Conservation (phyloP, 2,113 vertebrate species). For the Misgurnus anguillicaudatus region DNA sequence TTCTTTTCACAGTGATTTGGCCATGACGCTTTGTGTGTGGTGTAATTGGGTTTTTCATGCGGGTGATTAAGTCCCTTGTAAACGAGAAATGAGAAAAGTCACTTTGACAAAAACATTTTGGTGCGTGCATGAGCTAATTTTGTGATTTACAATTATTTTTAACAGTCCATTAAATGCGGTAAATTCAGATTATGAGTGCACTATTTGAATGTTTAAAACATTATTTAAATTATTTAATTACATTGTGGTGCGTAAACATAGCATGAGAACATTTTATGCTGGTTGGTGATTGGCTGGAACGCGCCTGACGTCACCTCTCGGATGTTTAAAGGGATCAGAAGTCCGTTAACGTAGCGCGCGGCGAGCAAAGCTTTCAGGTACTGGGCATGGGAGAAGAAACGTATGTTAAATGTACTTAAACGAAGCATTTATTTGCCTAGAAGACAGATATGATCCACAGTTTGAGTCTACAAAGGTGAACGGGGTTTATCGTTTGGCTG, state of each 20-base stretch:
- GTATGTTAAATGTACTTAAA: background rate
- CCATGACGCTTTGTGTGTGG: constrained; percentile 5
- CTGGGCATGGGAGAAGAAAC: too few species aligned
- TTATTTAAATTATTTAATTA: background rate
- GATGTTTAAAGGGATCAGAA: constrained; percentile 26
- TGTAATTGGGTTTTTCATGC: constrained; percentile 16
- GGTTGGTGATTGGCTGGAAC: constrained; percentile 22
- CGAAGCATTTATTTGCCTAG: too few species aligned
- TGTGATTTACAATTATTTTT: background rate
- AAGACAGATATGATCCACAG: background rate
- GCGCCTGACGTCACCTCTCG: background rate
- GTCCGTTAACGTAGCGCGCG: background rate
- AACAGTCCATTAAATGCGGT: background rate
- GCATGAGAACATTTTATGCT: background rate
- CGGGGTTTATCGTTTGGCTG: background rate
- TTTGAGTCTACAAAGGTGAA: background rate
- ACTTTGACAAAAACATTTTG: background rate
- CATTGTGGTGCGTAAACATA: background rate
- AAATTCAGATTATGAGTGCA: background rate
- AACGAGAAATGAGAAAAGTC: background rate
- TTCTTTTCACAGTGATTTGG: constrained; percentile 31
- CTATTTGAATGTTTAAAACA: background rate
- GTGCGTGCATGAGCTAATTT: background rate
- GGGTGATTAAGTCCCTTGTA: constrained; percentile 13
- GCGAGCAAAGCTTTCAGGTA: background rate